Percentiles rank a stretch among this genome's conserved stretches.
Conservation (phyloP, 2,797 vertebrate species). For the Huso huso region DNA sequence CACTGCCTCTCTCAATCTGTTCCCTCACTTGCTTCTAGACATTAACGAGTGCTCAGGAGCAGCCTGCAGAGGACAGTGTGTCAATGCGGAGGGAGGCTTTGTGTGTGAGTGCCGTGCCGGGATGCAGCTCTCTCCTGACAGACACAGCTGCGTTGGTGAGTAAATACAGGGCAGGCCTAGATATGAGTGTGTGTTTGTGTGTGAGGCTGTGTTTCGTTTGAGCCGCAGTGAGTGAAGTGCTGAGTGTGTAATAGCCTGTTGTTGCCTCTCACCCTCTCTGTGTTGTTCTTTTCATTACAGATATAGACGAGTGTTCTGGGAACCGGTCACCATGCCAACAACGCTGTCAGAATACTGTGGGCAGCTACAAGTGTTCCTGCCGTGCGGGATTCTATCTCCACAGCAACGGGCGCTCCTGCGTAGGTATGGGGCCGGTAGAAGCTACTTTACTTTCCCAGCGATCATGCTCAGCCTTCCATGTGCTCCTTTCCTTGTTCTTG, state of each 20-base stretch:
- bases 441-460: neutral
- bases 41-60: too few relatives aligned
- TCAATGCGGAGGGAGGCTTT: too few relatives aligned
- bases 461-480: neutral
- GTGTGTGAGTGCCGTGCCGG: too few relatives aligned
- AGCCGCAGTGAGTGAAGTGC: neutral
- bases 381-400: constrained; percentile 55
- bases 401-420: constrained; percentile 55
- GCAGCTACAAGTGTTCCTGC: constrained; percentile 64
- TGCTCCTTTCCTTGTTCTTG: too few relatives aligned
- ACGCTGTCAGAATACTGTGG: constrained; percentile 56
- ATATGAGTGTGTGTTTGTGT: neutral
- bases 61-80: too few relatives aligned
- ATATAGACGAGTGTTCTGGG: constrained; percentile 56
- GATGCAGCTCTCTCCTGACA: too few relatives aligned
- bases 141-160: too few relatives aligned
- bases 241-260: neutral
- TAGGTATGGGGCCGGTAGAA: constrained; percentile 38
- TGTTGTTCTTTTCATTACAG: constrained; percentile 26
- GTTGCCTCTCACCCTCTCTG: neutral
- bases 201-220: neutral
- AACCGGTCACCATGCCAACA: constrained; percentile 53
- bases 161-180: too few relatives aligned
- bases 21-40: too few relatives aligned
- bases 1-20: too few relatives aligned